Evolutionary conservation across 2,113 vertebrate genomes (phyloP).

Genomic region (Synchiropus splendidus): DNA sequence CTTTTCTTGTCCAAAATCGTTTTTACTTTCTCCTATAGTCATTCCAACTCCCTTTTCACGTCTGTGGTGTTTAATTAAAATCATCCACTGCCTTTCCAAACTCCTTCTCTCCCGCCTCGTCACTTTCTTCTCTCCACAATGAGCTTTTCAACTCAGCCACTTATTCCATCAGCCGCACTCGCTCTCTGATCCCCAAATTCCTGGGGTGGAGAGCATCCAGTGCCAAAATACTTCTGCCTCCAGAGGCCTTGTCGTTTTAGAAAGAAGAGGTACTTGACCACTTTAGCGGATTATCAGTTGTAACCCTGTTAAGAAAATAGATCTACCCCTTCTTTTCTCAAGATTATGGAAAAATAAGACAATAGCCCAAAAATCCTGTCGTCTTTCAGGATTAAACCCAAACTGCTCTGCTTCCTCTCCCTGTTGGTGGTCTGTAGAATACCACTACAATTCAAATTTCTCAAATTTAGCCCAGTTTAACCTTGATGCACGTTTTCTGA

Average conservation of each 20-base stretch:
- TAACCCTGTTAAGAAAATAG: conserved; percentile 33
- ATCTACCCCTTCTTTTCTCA: conserved; percentile 33
- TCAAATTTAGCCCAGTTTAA: too few species aligned
- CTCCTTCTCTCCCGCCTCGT: too few species aligned
- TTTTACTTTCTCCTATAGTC: conserved; percentile 6
- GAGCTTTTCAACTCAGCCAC: background rate
- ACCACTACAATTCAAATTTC: background rate
- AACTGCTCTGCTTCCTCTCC: conserved; percentile 9
- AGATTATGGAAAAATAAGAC: conserved; percentile 39
- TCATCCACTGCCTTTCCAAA: too few species aligned
- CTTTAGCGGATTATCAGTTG: conserved; percentile 55
- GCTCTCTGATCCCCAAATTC: conserved; percentile 8
- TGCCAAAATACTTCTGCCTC: conserved; percentile 38
- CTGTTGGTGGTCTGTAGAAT: conserved; percentile 30
- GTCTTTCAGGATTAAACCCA: conserved; percentile 26
- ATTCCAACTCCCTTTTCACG: conserved; percentile 1
- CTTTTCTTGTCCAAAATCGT: conserved; percentile 4
- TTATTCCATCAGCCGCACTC: conserved; percentile 9
- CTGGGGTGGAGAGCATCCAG: conserved; percentile 5
- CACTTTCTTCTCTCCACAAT: background rate
- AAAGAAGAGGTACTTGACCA: conserved; percentile 23
- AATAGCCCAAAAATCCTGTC: conserved; percentile 9
- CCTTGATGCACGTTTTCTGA: background rate
- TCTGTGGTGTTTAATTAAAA: background rate
- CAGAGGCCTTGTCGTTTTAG: conserved; percentile 31